Base-by-base conservation (phyloP, 2,113 vertebrate genomes). In the Sialia sialis region DNA sequence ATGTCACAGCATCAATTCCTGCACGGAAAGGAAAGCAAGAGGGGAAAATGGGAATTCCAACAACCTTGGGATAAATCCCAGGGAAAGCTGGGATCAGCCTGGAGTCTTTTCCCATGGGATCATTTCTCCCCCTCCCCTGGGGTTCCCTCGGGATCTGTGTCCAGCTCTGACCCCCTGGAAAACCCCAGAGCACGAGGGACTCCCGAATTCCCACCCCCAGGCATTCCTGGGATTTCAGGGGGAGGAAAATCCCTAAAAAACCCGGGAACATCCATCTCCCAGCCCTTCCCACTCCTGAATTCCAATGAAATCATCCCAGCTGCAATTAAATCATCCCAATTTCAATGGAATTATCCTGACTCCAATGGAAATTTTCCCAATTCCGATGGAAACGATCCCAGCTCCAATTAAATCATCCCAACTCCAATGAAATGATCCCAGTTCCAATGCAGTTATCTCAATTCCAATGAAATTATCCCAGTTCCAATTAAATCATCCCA, bases 151-250 rank as follows among this genome's bases (percentile, higher is more conserved):
- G 41, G 54, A 29, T 58, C 54, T 1, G 1, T 4, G 13, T 14
- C n/a, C 41, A 46, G 19, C 25, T 58, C n/a, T 29, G n/a, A 23
- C 8, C 19, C 19, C 19, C 41, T 34, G 41, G 41, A 74, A 46
- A 74, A 27, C 8, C 39, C 41, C 1, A 0, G 39, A 27, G 32
- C 7, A 7, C 0, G 3, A 58, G 18, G 10, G 14, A 44, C 8
- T 29, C 41, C 32, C 32, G 29, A 30, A 75, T 75, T 75, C 72
- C n/a, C 19, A 4, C 4, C 15, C 25, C 41, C 43, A 46, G 72
- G 19, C 26, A 48, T 59, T 75, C 43, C 9, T 46, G n/a, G n/a
- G n/a, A 23, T 58, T 22, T 19, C n/a, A 59, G 15, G 20, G 19
- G 20, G 15, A 59, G 26, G 11, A 30, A 6, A 17, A 76, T 32